These are phyloP conservation scores for Micromesistius poutassou DNA, from an alignment of 2,797 vertebrate species.

Conservation along the genomic window DNA sequence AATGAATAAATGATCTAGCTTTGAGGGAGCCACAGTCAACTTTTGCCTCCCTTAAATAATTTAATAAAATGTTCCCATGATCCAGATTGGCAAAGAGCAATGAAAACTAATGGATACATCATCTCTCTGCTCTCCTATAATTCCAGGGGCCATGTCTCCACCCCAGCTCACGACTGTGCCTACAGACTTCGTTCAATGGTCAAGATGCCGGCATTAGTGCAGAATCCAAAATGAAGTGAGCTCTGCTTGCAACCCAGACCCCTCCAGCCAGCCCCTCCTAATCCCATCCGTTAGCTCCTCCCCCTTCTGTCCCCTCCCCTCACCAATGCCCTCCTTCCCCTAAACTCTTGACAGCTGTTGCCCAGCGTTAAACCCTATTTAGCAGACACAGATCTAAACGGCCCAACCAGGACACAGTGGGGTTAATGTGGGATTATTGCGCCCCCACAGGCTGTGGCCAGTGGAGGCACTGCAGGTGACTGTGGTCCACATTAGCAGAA, in stretches of 20 bases:
- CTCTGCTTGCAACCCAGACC: constrained; percentile 16
- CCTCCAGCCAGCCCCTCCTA: not conserved
- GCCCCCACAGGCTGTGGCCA: constrained; percentile 52
- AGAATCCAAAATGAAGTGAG: constrained; percentile 32
- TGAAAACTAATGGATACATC: not conserved
- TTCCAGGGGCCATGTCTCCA: constrained; percentile 70
- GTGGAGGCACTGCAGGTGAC: constrained; percentile 27
- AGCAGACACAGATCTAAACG: constrained; percentile 76
- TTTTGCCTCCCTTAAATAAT: constrained; percentile 53
- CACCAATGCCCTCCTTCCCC: constrained; percentile 49
- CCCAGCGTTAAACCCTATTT: constrained; percentile 74
- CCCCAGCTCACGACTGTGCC: constrained; percentile 49
- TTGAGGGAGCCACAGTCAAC: constrained; percentile 49
- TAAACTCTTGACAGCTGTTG: constrained; percentile 77
- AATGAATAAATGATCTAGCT: constrained; percentile 9
- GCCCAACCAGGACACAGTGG: constrained; percentile 50
- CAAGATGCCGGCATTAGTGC: constrained; percentile 74
- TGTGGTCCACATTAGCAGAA: not conserved
- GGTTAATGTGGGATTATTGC: constrained; percentile 60
- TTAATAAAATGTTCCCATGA: constrained; percentile 26
- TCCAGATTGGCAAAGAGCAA: not conserved
- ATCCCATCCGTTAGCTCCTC: constrained; percentile 11
- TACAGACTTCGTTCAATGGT: constrained; percentile 68
- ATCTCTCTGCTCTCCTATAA: constrained; percentile 56
- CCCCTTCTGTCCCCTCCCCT: not conserved